Evolutionary conservation across 2,113 vertebrate genomes (phyloP), one percentile per base, ranked within the genome.

Genomic region (Macrotus californicus): DNA sequence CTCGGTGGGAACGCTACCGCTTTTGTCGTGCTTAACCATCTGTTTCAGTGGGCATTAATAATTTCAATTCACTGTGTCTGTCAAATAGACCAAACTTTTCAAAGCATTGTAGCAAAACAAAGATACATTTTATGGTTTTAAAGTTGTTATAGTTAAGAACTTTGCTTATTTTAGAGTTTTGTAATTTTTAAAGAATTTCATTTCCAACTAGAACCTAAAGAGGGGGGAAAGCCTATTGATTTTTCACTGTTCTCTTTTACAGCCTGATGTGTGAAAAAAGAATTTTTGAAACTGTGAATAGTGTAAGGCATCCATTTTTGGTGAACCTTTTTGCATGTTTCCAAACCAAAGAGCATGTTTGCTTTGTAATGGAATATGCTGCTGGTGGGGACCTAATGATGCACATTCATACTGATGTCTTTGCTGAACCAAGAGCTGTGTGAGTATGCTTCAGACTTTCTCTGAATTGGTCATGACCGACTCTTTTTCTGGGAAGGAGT

Each of bases 321-420:
- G 99, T 99, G 98, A 99, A 99, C 98, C 99, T 99, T 89, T 99
- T 99, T 94, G 99, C 99, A 70, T 99, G 99, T 97, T 99, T 99
- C 98, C 99, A 99, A 99, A 99, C 99, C 88, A 99, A 99, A 98
- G 99, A 99, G 97, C 99, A 99, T 0, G 99, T 99, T 41, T 99
- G 99, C 97, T 99, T 99, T 95, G 99, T 99, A 94, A 99, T 99
- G 99, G 99, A 99, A 97, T 99, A 99, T 59, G 99, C 99, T n/a
- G 99, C 99, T 9, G 99, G 99, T 48, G 99, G 99, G 46, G 99
- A 99, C 97, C 98, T 99, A 92, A 99, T 99, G 99, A 99, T 99
- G 99, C 99, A 99, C 98, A 99, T 99, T 96, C 99, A 99, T 72
- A 99, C 99, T 1, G 99, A 99, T 54, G 99, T 99, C 92, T 99